Base-by-base conservation (phyloP, 2,797 vertebrate genomes). In the Champsocephalus esox region DNA sequence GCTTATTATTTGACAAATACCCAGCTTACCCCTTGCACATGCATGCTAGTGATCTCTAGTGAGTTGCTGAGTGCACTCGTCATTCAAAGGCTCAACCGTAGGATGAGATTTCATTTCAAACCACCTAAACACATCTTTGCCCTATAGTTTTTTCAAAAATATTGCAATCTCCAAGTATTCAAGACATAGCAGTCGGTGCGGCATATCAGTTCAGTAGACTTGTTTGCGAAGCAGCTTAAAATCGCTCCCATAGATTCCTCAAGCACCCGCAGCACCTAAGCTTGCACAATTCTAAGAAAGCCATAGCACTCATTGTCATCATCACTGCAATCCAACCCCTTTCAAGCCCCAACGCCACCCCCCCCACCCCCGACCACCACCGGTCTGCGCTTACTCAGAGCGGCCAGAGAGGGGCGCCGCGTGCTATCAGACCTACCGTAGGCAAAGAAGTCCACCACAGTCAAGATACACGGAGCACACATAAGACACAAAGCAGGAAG, bases 351-450 rank as follows among this genome's bases (percentile, higher is more conserved):
- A 28, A 28, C 68, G 0, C 55, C 75, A 63, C 57, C 56, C 45
- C 45, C 77, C 76, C 68, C 87, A 78, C 88, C 83, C 87, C 28
- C 28, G 5, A 28, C 28, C 28, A 28, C 28, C 28, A 28, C 28
- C 91, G 90, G 89, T 90, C 92, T 94, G 89, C 77, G 91, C 94
- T 94, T 95, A 94, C 91, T 88, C 88, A 92, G 91, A 91, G 90
- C 85, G 80, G 91, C 92, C 94, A 94, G 94, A 92, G 91, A 91
- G 92, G 92, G 92, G 91, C 56, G 84, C 93, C 90, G 77, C 83
- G 94, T 84, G 49, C 91, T 89, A 88, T 93, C 94, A 93, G 91
- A 97, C 96, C 95, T 97, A 97, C 96, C 96, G 10, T 96, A 94
- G 91, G 91, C 89, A 87, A 82, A 87, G 90, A 79, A 76, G 95